Evolutionary conservation across 2,797 vertebrate genomes (phyloP), one percentile per base, ranked within the genome.

Genomic region (Borostomias antarcticus): DNA sequence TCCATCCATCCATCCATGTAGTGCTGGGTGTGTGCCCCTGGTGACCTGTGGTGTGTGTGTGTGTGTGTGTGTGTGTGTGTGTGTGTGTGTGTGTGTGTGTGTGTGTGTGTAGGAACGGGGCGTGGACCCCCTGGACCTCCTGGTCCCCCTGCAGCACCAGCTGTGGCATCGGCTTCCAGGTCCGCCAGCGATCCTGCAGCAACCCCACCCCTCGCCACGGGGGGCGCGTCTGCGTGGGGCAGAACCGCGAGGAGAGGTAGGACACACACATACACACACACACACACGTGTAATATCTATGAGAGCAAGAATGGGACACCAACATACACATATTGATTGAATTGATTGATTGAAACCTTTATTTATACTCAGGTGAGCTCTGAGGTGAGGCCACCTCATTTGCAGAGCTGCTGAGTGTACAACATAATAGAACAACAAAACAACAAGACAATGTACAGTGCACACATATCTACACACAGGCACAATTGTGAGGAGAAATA

Each of bases 111-210:
- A 99, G 97, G 90, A 98, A 98, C 33, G 97, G 97, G 62, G 97
- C 95, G 8, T 99, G 96, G 97, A 98, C 96, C 4, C 95, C 96
- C 0, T 99, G 97, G 97, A 96, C 97, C 3, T 87, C 91, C 29
- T 99, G 97, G 97, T 95, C 96, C 17, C 94, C 93, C 51, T 99
- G 97, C 89, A 99, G 96, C 84, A 98, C 97, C 67, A 96, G 92
- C 74, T 99, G 97, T 32, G 96, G 96, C 61, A 97, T 98, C 29
- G 97, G 97, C 81, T 98, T 98, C 87, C 97, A 98, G 89, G 96
- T 97, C 60, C 96, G 97, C 0, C 96, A 98, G 74, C 94, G 97
- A 1, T 96, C 96, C 76, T 99, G 97, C 88, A 98, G 95, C 89
- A 98, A 98, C 82, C 97, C 97, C 7, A 94, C 94, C 0, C 96